Evolutionary conservation across 2,888 invertebrate species (phyloP), one percentile per base, ranked within the genome.

Genomic region (Pseudococcus jackbeardsleyi): DNA sequence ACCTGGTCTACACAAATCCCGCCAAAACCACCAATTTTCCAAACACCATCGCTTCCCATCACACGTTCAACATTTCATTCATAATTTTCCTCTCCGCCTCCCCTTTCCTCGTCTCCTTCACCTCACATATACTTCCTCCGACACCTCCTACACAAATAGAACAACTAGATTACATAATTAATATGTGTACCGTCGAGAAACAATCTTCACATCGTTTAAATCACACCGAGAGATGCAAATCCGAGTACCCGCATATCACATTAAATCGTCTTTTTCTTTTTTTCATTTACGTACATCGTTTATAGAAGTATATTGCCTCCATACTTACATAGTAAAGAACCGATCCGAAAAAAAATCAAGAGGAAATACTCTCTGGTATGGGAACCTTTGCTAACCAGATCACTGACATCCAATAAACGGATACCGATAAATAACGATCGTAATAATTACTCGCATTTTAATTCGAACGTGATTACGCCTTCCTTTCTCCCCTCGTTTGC

Each of bases 341-440:
- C 15, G 48, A 50, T 50, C 6, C 12, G 8, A 64, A 64, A 64
- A 64, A 64, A 64, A 22, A 64, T 22, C 19, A 64, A 64, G 64
- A 64, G 64, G 64, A 64, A 64, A 64, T 15, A 22, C 64, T 19
- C 64, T 9, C 9, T 9, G 42, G 77, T 46, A 82, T 82, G 79
- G 46, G 79, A 82, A 82, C 46, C 72, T 72, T 72, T 17, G 22
- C 33, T 72, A 72, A 72, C 72, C 72, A 72, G 72, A 72, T 82
- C 79, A 46, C 79, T 19, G 79, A 42, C 79, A 46, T 46, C 79
- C 79, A 46, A 82, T 82, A 82, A 82, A 82, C 79, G 79, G 79
- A 82, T 82, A 46, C 79, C 79, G 79, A 82, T 82, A 82, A 82
- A 82, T 82, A 82, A 82, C 79, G 79, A 39, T 82, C 46, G 77